These are phyloP conservation scores for Catocala fraxini DNA, from an alignment of 2,888 invertebrate species.

Conservation along the genomic window DNA sequence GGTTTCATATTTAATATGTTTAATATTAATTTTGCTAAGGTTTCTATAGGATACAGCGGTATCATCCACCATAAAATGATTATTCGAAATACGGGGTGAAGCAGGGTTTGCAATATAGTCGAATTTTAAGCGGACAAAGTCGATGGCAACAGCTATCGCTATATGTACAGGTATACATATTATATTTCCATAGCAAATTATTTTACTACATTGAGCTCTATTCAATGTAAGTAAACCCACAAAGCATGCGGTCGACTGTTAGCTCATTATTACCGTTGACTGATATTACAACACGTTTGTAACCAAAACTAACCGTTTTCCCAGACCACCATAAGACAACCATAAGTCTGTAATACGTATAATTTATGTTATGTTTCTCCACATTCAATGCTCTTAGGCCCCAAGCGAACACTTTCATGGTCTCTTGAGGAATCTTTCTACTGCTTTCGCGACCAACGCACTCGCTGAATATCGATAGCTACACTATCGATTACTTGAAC, in stretches of 20 bases:
- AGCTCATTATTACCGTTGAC: neutral
- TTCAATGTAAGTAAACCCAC: constrained; percentile 1
- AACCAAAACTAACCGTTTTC: constrained; percentile 36
- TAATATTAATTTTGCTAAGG: no score
- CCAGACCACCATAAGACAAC: constrained; percentile 15
- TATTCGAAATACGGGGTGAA: no score
- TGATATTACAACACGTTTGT: constrained; percentile 7
- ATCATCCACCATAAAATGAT: no score
- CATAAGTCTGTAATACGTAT: constrained; percentile 15
- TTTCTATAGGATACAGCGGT: no score
- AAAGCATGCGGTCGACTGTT: neutral
- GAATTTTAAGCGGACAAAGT: no score
- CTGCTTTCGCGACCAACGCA: constrained; percentile 33
- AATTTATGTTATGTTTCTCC: constrained; percentile 21
- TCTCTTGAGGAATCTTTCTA: constrained; percentile 34
- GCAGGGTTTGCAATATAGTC: no score
- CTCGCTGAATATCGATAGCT: constrained; percentile 10
- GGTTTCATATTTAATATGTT: no score
- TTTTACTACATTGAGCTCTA: neutral
- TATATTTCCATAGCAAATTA: no score
- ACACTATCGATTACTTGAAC: neutral
- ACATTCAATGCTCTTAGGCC: constrained; percentile 17
- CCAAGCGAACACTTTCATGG: constrained; percentile 34
- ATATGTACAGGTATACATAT: no score
- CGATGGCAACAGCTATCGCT: no score